Percentiles rank a stretch among this genome's conserved stretches.
Evolutionary conservation across 2,888 invertebrate genomes (phyloP).

Genomic region (Papilio demoleus): DNA sequence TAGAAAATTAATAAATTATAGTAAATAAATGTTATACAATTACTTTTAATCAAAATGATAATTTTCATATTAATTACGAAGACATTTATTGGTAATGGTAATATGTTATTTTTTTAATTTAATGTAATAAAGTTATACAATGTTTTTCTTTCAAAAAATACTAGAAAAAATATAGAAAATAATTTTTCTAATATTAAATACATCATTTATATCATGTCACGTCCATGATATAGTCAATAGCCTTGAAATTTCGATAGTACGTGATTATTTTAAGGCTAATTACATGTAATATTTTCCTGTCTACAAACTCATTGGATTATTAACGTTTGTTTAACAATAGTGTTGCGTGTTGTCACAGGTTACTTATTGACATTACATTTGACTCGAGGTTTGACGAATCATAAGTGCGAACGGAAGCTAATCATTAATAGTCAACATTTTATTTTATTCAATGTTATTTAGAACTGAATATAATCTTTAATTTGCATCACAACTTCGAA

Average conservation of each 20-base stretch:
- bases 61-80: background rate
- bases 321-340: conserved; percentile 15
- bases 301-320: background rate
- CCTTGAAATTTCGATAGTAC: background rate
- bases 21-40: conserved; percentile 12
- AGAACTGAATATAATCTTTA: too few relatives aligned
- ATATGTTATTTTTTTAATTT: too few relatives aligned
- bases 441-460: too few relatives aligned
- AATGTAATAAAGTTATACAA: too few relatives aligned
- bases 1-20: conserved; percentile 2
- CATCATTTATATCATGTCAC: background rate
- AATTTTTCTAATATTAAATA: background rate
- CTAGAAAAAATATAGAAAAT: background rate
- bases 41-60: conserved; percentile 1
- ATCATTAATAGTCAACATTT: background rate
- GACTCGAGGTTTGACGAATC: background rate
- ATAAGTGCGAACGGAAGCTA: background rate
- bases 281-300: conserved; percentile 6
- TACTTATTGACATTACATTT: conserved; percentile 2
- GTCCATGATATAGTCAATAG: background rate
- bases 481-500: too few relatives aligned
- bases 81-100: background rate
- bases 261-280: background rate
- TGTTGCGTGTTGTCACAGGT: conserved; percentile 1
- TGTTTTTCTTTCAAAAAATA: too few relatives aligned